Percentiles rank a stretch among this genome's conserved stretches.
Evolutionary conservation across 2,888 invertebrate species (phyloP).

Genomic region (Metopia argyrocephala): DNA sequence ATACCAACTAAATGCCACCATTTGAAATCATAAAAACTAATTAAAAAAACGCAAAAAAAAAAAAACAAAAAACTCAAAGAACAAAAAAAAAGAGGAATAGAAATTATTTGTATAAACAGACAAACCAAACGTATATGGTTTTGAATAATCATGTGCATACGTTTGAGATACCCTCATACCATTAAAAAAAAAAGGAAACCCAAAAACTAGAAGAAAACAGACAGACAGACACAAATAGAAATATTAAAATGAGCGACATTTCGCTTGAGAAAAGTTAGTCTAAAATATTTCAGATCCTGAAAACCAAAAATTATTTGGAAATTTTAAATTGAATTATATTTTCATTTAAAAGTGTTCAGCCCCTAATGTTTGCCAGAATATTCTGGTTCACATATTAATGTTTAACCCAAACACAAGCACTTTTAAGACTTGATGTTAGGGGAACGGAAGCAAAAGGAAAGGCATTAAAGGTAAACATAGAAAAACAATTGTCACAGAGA

Average conservation of each 20-base stretch:
- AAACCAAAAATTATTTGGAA: too few relatives aligned
- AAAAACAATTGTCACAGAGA: slow-evolving; percentile 12
- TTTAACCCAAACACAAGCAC: not conserved
- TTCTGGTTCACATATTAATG: not conserved
- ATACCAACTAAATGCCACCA: slow-evolving; percentile 35
- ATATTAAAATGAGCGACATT: too few relatives aligned
- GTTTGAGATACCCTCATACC: slow-evolving; percentile 44
- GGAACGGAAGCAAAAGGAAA: not conserved
- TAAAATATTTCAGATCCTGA: not conserved
- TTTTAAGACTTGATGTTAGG: not conserved
- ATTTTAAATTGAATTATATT: too few relatives aligned
- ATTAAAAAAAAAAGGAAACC: slow-evolving; percentile 7
- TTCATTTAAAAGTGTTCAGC: not conserved
- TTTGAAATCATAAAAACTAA: slow-evolving; percentile 48
- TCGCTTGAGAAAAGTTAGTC: not conserved
- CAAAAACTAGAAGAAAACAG: too few relatives aligned
- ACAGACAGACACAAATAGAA: too few relatives aligned
- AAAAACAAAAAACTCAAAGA: slow-evolving; percentile 1
- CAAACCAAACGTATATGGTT: not conserved
- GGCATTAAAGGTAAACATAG: too few relatives aligned
- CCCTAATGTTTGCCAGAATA: not conserved
- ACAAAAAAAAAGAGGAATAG: not conserved
- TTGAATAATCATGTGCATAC: not conserved
- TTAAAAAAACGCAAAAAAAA: slow-evolving; percentile 32
- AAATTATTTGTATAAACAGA: slow-evolving; percentile 12